Evolutionary conservation across 1,140 invertebrate species (phyloP), one percentile per base, ranked within the genome.

Genomic region (Eciton burchellii): DNA sequence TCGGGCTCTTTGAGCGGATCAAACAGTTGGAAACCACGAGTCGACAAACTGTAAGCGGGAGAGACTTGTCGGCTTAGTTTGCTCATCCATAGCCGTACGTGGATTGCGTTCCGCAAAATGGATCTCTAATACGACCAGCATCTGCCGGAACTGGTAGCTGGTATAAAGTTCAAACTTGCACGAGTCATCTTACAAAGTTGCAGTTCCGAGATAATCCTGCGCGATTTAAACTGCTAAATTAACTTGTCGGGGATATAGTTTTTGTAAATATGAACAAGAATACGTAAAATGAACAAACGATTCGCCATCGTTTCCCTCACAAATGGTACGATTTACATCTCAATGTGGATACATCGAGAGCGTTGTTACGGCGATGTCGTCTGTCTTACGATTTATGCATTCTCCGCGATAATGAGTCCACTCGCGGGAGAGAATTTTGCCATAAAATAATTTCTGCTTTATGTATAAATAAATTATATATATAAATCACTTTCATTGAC

Each of bases 11-110:
- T 79, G 74, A 70, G 74, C 35, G 74, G 74, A 79, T 70, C 63
- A 79, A 79, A 79, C 49, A 79, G 63, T 57, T 52, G 24, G 63
- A 79, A 79, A 79, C 63, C 74, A 56, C 74, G 65, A 79, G 74
- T 79, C 63, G 63, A 79, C 63, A 70, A 70, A 79, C 63, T 79
- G 63, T 70, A 79, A 79, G 63, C 63, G 74, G 52, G 66, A 79
- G 62, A 79, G 63, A 79, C 74, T 79, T 45, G 74, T 56, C 49
- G 49, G 49, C 35, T 70, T 35, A 63, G 59, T 52, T 70, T 79
- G 52, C 63, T 79, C 49, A 68, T 79, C 35, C 49, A 77, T 35
- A 79, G 68, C 74, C 62, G 21, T 56, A 29, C 29, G 65, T 52
- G 45, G 24, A 49, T 21, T 26, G 47, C 16, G 45, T 56, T 70